Base-by-base conservation (phyloP, 2,113 vertebrate genomes). In the Rhynchomys soricoides region DNA sequence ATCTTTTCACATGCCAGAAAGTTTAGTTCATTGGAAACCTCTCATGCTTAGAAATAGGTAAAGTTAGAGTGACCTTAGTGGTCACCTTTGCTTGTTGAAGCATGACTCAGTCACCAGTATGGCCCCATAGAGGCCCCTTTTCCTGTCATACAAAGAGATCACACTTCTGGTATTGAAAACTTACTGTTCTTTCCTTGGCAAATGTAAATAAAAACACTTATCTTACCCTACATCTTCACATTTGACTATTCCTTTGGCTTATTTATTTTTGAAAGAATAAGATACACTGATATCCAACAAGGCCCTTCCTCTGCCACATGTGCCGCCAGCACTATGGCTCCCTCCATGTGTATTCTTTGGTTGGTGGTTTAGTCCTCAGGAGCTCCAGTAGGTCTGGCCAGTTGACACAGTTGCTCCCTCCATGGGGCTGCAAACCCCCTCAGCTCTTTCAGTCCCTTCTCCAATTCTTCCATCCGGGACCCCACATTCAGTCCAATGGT, bases 21-120 rank as follows among this genome's bases (percentile, higher is more conserved):
- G 9, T 77, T 86, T 52, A 92, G 88, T 85, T 94, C 10, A 12
- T 73, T 97, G 73, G 71, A 90, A 96, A 85, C 59, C 59, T 34
- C 73, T 34, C 17, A 9, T 88, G 16, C 26, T 92, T 68, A 55
- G 66, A 96, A 95, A 57, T 19, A 78, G 26, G 10, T 22, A 64
- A 37, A 48, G 66, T 89, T 19, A 43, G 62, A 43, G 29, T 26
- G 48, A 86, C 43, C 3, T 4, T 10, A n/a, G 37, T 40, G 11
- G 11, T 26, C 89, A 24, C 31, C 31, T 90, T 52, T 86, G 24
- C 16, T 21, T 37, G 34, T 3, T 6, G 21, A 62, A 88, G 37
- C 87, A 78, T 45, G 21, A 17, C 26, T 34, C 5, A 24, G 8
- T 37, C 17, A 26, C 81, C 26, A 87, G 29, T 31, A n/a, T 7